phyloP scores from a whole-genome alignment of 2,797 vertebrate species.

The Anas bahamensis region DNA sequence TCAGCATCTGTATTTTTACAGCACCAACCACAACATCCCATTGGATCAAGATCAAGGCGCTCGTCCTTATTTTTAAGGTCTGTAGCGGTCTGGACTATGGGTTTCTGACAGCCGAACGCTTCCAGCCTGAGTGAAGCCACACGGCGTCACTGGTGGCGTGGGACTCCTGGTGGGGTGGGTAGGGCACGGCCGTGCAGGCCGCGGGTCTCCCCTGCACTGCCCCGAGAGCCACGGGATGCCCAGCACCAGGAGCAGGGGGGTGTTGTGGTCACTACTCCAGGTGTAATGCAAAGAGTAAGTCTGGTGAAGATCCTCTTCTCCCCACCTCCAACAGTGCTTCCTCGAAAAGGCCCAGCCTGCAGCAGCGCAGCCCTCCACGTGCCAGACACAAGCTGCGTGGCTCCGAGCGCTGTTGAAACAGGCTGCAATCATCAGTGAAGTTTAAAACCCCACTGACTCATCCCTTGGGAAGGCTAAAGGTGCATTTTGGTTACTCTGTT shows the following conservation, averaged over 20 bases:
- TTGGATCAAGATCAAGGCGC: background rate
- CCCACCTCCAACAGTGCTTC: background rate
- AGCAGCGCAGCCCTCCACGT: background rate
- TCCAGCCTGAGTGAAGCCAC: background rate
- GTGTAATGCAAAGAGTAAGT: background rate
- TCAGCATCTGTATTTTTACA: background rate
- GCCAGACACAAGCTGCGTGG: background rate
- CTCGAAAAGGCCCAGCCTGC: background rate
- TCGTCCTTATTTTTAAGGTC: background rate
- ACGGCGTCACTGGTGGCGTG: fast-evolving
- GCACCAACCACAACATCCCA: background rate
- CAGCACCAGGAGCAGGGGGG: background rate
- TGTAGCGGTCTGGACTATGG: background rate
- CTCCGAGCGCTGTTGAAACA: fast-evolving
- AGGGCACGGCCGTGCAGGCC: fast-evolving
- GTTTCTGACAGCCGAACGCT: background rate
- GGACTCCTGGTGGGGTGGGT: too few species aligned
- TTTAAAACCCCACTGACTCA: background rate
- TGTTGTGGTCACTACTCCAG: fast-evolving
- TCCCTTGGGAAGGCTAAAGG: background rate
- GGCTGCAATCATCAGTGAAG: background rate
- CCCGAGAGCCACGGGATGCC: background rate
- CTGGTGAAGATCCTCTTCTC: background rate
- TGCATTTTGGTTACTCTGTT: background rate
- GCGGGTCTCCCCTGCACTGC: fast-evolving